Base-by-base conservation (phyloP, 2,888 invertebrate genomes). In the Drosophila subsilvestris region DNA sequence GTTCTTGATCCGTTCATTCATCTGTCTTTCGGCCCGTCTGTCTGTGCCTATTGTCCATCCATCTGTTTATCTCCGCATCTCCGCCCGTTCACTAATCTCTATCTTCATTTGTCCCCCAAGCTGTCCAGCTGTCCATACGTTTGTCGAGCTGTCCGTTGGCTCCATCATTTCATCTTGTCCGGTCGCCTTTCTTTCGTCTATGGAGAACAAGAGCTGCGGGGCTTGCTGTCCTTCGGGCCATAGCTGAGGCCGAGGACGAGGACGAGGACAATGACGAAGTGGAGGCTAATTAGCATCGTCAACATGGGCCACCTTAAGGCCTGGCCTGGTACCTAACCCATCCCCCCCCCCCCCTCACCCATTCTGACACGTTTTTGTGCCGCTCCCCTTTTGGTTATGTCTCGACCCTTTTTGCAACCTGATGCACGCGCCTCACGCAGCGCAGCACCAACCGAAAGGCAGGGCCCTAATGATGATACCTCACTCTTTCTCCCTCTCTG, bases 211-310 rank as follows among this genome's bases (percentile, higher is more conserved):
- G 37, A 37, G 37, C 2, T n/a, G 61, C 25, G 29, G 2, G 29
- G 17, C 4, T 10, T 54, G 14, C 43, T 61, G 62, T 57, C 72
- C 71, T 70, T 70, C 42, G 50, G 42, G 42, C 20, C 22, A 54
- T 49, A n/a, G 50, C 37, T 61, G 22, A 22, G 22, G 22, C 22
- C 22, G 22, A 22, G 5, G 22, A 2, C 50, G 60, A 37, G 45
- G 51, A 17, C 51, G 53, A 63, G 70, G 48, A 72, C 72, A 71
- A 53, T 66, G 55, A 49, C 67, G 18, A 56, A 72, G 63, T 51
- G 63, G 43, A 49, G 63, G 70, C 70, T 71, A 71, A 71, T 71
- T 71, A 72, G 70, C 70, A 62, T 62, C 70, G 72, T 57, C 70
- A 71, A 63, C 70, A 71, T 37, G 70, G 69, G 58, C 57, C 66